Percentiles rank a stretch among this genome's conserved stretches.
phyloP scores from a whole-genome alignment of 2,797 vertebrate genomes.

The Sebastes cheni region DNA sequence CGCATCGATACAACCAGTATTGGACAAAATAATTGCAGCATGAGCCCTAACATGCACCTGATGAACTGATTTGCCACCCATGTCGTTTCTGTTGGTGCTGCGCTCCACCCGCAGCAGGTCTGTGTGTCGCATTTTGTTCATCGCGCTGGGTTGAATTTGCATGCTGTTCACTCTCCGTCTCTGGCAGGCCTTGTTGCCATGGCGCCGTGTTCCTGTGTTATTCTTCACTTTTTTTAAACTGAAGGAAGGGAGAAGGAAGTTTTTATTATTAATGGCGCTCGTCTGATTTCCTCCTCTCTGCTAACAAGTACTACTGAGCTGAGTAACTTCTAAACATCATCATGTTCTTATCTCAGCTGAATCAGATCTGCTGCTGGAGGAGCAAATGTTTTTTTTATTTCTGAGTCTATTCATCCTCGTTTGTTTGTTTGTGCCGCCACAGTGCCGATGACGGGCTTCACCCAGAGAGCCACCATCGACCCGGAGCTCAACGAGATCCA shows the following conservation, averaged over 20 bases:
- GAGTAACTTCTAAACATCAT: neutral
- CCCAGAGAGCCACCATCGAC: conserved; percentile 98
- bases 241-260: neutral
- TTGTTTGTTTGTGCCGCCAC: neutral
- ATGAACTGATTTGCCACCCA: neutral
- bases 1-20: neutral
- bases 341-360: neutral
- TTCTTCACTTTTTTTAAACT: neutral
- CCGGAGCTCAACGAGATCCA: conserved; percentile 99
- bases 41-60: neutral
- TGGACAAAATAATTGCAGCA: neutral
- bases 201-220: conserved; percentile 22
- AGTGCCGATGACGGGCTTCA: conserved; percentile 99
- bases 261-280: neutral
- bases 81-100: neutral
- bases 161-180: conserved; percentile 17
- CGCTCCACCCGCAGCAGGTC: neutral
- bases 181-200: conserved; percentile 46
- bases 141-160: conserved; percentile 26
- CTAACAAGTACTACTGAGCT: neutral
- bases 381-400: neutral
- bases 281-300: neutral
- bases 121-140: neutral
- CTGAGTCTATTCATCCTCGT: neutral
- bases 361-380: neutral